Evolutionary conservation across 2,113 vertebrate species (phyloP), one percentile per base, ranked within the genome.

Genomic region (Helogale parvula): DNA sequence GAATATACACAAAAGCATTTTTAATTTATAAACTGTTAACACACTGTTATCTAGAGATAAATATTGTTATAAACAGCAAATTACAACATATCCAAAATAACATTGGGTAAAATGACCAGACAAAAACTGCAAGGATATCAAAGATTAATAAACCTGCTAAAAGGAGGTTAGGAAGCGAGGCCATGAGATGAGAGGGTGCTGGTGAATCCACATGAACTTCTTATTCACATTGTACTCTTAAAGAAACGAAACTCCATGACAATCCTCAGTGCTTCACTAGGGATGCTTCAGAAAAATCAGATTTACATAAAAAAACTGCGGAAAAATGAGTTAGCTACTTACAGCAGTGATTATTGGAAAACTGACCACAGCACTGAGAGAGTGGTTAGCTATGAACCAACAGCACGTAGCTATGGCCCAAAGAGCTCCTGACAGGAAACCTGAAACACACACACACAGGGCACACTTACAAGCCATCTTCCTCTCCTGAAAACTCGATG

Each of bases 321-420:
- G 13, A 77, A 3, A 86, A 68, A 69, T 4, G 77, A 31, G 90
- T 72, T 13, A 82, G 81, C 35, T 98, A 99, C 99, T 99, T 98
- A 99, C 99, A 19, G 99, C 99, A 15, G 98, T 99, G 95, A 99
- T 99, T 72, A 99, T 99, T 7, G 99, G 99, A 96, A 99, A 99
- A 85, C 99, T 99, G 98, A 99, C 88, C 10, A 99, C 99, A 1
- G 99, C 98, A 72, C 99, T 99, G 84, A 99, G 98, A 98, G 99
- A 99, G 87, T 98, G 98, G 98, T 99, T 99, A 65, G 99, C 99
- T 84, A 99, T 81, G 97, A 99, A 99, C 99, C 99, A 99, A 97
- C 99, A 99, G 98, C 99, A 99, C 85, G 97, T 99, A 16, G 98
- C 99, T 54, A 99, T 88, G 0, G 99, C 97, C 99, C 99, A 99